These are phyloP conservation scores for Catharus bicknelli DNA, from an alignment of 2,113 vertebrate genomes.

Conservation along the genomic window DNA sequence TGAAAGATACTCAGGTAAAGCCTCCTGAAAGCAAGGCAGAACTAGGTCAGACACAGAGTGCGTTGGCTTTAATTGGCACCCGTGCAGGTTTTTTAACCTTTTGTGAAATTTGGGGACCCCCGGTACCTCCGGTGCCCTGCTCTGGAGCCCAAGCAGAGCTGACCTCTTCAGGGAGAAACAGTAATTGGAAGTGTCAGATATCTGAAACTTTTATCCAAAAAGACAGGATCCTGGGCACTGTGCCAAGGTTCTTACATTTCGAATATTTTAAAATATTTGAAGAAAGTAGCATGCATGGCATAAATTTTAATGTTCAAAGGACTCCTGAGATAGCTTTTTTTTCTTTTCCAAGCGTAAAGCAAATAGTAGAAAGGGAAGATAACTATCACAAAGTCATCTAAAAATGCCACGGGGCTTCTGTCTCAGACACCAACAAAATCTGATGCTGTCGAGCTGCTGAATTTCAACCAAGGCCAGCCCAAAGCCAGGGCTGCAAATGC, in stretches of 20 bases:
- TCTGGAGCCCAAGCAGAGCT: conserved; percentile 17
- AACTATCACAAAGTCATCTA: conserved; percentile 40
- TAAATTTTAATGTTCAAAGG: conserved; percentile 58
- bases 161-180: conserved; percentile 66
- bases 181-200: conserved; percentile 73
- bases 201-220: conserved; percentile 61
- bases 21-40: conserved; percentile 47
- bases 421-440: background rate
- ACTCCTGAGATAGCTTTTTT: conserved; percentile 42
- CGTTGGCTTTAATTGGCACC: conserved; percentile 43
- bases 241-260: conserved; percentile 57
- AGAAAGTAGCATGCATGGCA: conserved; percentile 20
- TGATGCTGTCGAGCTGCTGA: background rate
- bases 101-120: conserved; percentile 33
- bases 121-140: background rate
- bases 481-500: background rate
- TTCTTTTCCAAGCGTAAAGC: background rate
- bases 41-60: conserved; percentile 49
- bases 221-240: conserved; percentile 55
- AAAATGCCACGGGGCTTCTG: background rate
- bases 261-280: conserved; percentile 64
- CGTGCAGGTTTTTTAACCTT: conserved; percentile 40
- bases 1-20: conserved; percentile 14
- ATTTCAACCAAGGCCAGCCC: background rate
- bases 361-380: conserved; percentile 36